Base-by-base conservation (phyloP, 1,140 invertebrate species). In the Yoshiicerus persimilis region DNA sequence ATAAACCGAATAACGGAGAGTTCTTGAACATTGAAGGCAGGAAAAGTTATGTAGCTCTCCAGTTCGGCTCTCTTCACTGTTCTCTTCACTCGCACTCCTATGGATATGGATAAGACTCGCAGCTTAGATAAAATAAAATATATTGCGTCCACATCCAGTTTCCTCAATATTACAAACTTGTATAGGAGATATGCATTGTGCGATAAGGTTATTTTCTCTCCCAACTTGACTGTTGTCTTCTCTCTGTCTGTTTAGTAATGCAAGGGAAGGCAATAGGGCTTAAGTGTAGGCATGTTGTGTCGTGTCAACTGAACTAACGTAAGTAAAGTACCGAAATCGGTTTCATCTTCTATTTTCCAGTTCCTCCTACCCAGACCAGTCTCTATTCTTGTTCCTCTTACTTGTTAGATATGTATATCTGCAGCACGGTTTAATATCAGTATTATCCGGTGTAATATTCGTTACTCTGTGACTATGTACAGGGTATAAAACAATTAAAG, bases 81-180 rank as follows among this genome's bases (percentile, higher is more conserved):
- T n/a, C n/a, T n/a, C n/a, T n/a, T n/a, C n/a, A n/a, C n/a, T n/a
- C n/a, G n/a, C n/a, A n/a, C n/a, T n/a, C n/a, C 34, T 36, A 20
- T 30, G 32, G 30, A 80, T 36, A n/a, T 38, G 13, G 62, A 16
- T 80, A 80, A 80, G 75, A 11, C n/a, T n/a, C 36, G 23, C 23
- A 38, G 83, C 83, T 84, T 84, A 84, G 83, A 84, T 84, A 84
- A 84, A 84, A 84, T 84, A 56, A 84, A 84, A 84, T 84, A 41
- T 84, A 84, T 84, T 84, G 83, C 83, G 83, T 62, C 41, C 83
- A 84, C 20, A 80, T 80, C 75, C 34, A 70, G 27, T 70, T n/a
- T 56, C 13, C 66, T 70, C 30, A 4, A 30, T 30, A 70, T 70
- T 70, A 70, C 23, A 70, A 30, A 70, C 4, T 30, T 70, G 11